Percentiles rank a stretch among this genome's conserved stretches.
phyloP scores from a whole-genome alignment of 2,888 invertebrate genomes.

The Pycnomerus fuliginosus region DNA sequence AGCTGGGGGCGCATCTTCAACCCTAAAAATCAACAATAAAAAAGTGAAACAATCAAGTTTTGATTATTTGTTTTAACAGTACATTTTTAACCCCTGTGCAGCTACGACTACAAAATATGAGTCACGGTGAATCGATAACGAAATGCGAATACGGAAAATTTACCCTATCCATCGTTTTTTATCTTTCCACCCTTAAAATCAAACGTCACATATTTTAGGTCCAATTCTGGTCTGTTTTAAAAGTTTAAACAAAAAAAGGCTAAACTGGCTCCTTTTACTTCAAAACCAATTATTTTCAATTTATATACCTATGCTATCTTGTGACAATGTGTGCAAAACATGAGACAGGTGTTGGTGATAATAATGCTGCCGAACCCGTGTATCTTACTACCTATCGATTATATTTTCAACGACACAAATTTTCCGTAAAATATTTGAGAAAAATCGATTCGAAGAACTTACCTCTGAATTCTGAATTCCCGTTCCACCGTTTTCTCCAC shows the following conservation, averaged over 20 bases:
- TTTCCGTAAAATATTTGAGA: neutral
- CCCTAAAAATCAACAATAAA: constrained; percentile 4
- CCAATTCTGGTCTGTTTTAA: too few relatives aligned
- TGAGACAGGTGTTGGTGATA: neutral
- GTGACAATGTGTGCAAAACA: too few relatives aligned
- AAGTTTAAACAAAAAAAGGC: too few relatives aligned
- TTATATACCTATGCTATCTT: too few relatives aligned
- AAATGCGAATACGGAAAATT: constrained; percentile 12
- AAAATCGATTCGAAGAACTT: constrained; percentile 1
- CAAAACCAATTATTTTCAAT: too few relatives aligned
- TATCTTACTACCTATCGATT: constrained; percentile 11
- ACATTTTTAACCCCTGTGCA: constrained; percentile 21
- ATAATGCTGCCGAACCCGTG: neutral
- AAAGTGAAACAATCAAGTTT: neutral
- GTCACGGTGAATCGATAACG: constrained; percentile 21
- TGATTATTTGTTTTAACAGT: neutral
- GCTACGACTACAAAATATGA: too few relatives aligned
- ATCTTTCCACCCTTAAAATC: too few relatives aligned
- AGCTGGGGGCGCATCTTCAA: constrained; percentile 13
- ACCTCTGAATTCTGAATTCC: constrained; percentile 35
- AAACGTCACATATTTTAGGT: too few relatives aligned
- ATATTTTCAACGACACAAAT: constrained; percentile 6
- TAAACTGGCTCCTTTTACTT: too few relatives aligned
- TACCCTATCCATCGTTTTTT: constrained; percentile 9
- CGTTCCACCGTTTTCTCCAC: constrained; percentile 35